Evolutionary conservation across 2,113 vertebrate species (phyloP).

Genomic region (Phyllostomus hastatus): DNA sequence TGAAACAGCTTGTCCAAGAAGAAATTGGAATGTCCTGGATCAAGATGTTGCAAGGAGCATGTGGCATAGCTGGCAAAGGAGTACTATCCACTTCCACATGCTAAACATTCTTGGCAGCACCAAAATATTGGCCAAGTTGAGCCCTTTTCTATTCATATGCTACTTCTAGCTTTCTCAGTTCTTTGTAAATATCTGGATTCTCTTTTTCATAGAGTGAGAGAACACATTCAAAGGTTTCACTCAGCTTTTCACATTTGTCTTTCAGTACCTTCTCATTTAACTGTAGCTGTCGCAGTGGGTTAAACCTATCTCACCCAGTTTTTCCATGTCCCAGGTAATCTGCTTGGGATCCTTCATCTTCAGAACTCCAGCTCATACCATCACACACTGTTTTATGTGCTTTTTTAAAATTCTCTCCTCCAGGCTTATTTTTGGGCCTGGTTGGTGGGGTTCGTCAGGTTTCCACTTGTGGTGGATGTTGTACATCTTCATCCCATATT

Average conservation of each 20-base stretch:
- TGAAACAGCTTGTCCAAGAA: conserved; percentile 88
- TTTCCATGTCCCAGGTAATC: conserved; percentile 98
- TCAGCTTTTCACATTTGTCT: conserved; percentile 96
- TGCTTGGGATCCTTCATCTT: conserved; percentile 99
- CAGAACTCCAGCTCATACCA: conserved; percentile 96
- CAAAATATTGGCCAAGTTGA: conserved; percentile 96
- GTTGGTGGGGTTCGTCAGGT: conserved; percentile 99
- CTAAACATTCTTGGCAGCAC: conserved; percentile 98
- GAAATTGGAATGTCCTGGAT: conserved; percentile 98
- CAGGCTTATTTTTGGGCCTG: conserved; percentile 97
- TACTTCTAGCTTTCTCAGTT: conserved; percentile 92
- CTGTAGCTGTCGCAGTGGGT: conserved; percentile 94
- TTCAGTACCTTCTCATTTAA: conserved; percentile 97
- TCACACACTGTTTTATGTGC: conserved; percentile 99
- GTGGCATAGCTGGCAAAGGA: conserved; percentile 96
- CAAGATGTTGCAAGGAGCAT: conserved; percentile 96
- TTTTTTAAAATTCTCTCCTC: conserved; percentile 92
- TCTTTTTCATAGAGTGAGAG: conserved; percentile 91
- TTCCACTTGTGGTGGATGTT: conserved; percentile 99
- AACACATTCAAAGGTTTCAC: conserved; percentile 96
- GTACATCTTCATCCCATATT: conserved; percentile 97
- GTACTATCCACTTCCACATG: conserved; percentile 98
- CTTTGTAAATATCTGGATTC: conserved; percentile 96
- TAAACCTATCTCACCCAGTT: conserved; percentile 99
- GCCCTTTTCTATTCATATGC: conserved; percentile 96